Evolutionary conservation across 2,113 vertebrate species (phyloP).

Genomic region (Pteropus alecto): DNA sequence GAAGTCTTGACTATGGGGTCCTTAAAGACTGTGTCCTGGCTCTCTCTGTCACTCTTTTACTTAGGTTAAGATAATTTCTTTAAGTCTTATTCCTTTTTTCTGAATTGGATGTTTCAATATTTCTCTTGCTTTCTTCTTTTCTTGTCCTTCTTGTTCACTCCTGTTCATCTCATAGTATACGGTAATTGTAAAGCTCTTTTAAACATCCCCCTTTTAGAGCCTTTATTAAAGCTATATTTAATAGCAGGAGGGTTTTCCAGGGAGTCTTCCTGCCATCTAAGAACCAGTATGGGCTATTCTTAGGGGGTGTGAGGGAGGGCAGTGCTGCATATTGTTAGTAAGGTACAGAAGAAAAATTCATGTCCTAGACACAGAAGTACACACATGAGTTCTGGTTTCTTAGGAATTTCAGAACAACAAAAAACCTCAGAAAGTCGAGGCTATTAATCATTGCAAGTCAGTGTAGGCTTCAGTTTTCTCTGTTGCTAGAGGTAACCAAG

Average conservation of each 20-base stretch:
- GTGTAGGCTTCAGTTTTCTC: not conserved
- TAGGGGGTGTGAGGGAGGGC: not conserved
- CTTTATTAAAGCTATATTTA: not conserved
- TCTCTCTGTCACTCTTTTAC: not conserved
- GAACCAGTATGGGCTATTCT: not conserved
- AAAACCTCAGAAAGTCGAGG: not conserved
- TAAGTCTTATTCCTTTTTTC: not conserved
- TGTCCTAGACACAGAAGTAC: not conserved
- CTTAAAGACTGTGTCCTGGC: not conserved
- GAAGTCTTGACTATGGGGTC: not conserved
- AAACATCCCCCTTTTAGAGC: not conserved
- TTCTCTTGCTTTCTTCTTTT: not conserved
- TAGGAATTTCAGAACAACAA: constrained; percentile 1
- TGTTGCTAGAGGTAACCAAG: not conserved
- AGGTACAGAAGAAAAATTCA: not conserved
- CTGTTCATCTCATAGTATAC: not conserved
- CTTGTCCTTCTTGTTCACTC: not conserved
- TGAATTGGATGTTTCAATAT: not conserved
- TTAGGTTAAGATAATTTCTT: not conserved
- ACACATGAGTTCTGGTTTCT: not conserved
- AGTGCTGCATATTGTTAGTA: not conserved
- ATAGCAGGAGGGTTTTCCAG: not conserved
- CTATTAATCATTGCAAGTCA: not conserved
- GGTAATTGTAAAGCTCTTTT: not conserved
- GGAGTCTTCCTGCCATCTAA: not conserved